These are phyloP conservation scores for Apis laboriosa DNA, from an alignment of 1,140 invertebrate genomes.

Conservation along the genomic window DNA sequence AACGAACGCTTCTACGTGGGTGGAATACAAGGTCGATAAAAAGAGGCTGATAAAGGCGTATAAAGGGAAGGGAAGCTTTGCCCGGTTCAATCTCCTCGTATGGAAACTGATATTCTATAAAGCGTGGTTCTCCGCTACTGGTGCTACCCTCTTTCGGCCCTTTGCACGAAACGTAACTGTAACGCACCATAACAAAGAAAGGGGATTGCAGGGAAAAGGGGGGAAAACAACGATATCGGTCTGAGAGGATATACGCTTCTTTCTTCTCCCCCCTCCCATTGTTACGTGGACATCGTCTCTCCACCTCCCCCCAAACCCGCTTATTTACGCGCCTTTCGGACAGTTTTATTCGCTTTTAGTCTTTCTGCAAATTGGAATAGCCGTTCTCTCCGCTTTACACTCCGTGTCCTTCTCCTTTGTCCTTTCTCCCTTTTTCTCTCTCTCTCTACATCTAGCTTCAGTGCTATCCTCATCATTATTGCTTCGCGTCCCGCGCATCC, in stretches of 20 bases:
- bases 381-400: neutral
- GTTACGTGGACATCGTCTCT: neutral
- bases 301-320: no score
- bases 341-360: constrained; percentile 6
- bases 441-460: neutral
- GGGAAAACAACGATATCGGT: constrained; percentile 38
- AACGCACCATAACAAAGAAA: constrained; percentile 58
- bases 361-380: constrained; percentile 8
- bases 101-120: constrained; percentile 61
- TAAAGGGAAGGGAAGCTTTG: constrained; percentile 38
- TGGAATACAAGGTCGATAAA: constrained; percentile 43
- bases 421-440: neutral
- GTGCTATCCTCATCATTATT: neutral
- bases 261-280: neutral
- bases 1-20: constrained; percentile 40
- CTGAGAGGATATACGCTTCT: neutral
- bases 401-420: neutral
- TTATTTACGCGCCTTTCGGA: constrained; percentile 9
- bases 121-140: neutral
- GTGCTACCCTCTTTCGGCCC: constrained; percentile 44
- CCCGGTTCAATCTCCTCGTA: constrained; percentile 54
- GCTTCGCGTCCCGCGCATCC: neutral
- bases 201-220: constrained; percentile 42
- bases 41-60: constrained; percentile 43
- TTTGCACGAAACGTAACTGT: constrained; percentile 51